These are phyloP conservation scores for Cosmia trapezina DNA, from an alignment of 2,888 invertebrate species.

Conservation along the genomic window DNA sequence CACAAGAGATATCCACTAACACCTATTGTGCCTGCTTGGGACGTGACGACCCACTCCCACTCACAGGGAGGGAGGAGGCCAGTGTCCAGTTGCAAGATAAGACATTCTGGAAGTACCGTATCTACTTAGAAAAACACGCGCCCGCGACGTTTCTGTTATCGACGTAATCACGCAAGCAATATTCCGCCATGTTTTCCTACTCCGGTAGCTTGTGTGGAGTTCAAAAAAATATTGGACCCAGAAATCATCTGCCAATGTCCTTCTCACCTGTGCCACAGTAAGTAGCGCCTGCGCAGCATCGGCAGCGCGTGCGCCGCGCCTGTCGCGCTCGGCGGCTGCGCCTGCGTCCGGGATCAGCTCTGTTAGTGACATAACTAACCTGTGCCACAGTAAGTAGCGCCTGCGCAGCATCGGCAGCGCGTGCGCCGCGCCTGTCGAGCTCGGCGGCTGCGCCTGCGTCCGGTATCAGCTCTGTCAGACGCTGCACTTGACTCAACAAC, in stretches of 20 bases:
- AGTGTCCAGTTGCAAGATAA: neutral
- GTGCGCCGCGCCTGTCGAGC: conserved; percentile 67
- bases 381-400: conserved; percentile 66
- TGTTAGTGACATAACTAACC: too few relatives aligned
- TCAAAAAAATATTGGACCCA: accelerated
- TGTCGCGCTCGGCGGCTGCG: conserved; percentile 66
- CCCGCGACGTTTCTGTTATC: neutral
- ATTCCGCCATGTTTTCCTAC: neutral
- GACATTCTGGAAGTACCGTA: neutral
- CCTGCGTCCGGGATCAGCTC: conserved; percentile 55
- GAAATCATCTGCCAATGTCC: neutral
- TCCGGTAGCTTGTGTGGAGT: neutral
- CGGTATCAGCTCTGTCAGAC: conserved; percentile 65
- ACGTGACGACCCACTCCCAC: neutral
- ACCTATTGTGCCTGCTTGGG: neutral
- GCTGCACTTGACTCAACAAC: conserved; percentile 70
- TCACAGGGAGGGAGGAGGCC: neutral
- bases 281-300: conserved; percentile 71
- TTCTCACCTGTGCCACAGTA: conserved; percentile 62
- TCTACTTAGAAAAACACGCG: neutral
- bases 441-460: conserved; percentile 49
- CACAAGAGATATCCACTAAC: neutral
- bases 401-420: conserved; percentile 68
- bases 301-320: conserved; percentile 60
- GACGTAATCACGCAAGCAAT: neutral